Evolutionary conservation across 1,140 invertebrate genomes (phyloP), one percentile per base, ranked within the genome.

Genomic region (Ceratitis capitata): DNA sequence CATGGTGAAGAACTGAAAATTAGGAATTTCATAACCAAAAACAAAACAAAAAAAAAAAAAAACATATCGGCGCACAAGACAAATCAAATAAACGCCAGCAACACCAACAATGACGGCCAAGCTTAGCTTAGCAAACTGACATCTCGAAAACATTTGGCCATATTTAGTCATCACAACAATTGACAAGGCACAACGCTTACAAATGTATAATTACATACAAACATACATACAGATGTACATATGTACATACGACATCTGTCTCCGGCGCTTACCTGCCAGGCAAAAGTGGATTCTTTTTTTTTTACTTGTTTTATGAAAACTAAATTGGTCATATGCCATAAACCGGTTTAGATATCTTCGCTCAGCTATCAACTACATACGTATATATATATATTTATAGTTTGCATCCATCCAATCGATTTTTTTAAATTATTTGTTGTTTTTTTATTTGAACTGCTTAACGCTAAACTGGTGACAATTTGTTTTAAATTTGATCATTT

Each of bases 141-240:
- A 39, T 56, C 12, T 14, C 51, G 16, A n/a, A 56, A 56, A 42
- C 64, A 39, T 69, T 69, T 78, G n/a, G 35, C 35, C 69, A 45
- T 78, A 45, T 78, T 78, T 78, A 78, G 69, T 78, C 69, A 78
- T 78, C 69, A 78, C 69, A 45, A 45, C 69, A n/a, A 32, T 69
- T 61, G 58, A 61, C 26, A 61, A 32, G 26, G 29, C 10, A 56
- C 51, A 56, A 56, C n/a, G n/a, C n/a, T n/a, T n/a, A n/a, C n/a
- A n/a, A n/a, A n/a, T n/a, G n/a, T n/a, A n/a, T n/a, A n/a, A n/a
- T n/a, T n/a, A n/a, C n/a, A n/a, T n/a, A n/a, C n/a, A n/a, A n/a
- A n/a, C n/a, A n/a, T n/a, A n/a, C n/a, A n/a, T n/a, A n/a, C n/a
- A n/a, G n/a, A n/a, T n/a, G n/a, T n/a, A n/a, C n/a, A n/a, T n/a